A percentile compares a stretch with the other conserved stretches of the same genome.
These are phyloP conservation scores for Silurus glanis DNA, from an alignment of 2,113 vertebrate genomes.

Conservation along the genomic window DNA sequence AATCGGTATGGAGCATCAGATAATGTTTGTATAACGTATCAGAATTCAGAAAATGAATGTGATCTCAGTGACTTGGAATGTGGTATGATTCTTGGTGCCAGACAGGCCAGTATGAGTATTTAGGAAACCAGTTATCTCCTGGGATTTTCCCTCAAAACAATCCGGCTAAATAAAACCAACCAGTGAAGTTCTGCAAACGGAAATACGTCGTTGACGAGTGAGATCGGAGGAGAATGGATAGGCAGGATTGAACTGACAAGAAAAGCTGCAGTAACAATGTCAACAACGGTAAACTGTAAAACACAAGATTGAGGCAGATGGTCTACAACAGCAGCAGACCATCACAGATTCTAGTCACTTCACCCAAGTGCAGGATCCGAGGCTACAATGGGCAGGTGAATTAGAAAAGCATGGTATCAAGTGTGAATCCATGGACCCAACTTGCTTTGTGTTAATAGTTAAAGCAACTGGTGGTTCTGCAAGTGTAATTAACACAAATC, in stretches of 20 bases:
- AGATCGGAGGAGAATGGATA: too few species aligned
- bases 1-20: neutral
- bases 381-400: neutral
- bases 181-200: neutral
- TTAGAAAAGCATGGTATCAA: neutral
- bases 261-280: neutral
- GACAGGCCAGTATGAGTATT: too few species aligned
- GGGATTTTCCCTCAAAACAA: neutral
- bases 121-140: neutral
- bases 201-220: too few species aligned
- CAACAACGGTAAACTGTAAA: neutral
- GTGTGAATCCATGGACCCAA: neutral
- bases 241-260: neutral
- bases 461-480: neutral
- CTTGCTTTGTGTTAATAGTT: neutral
- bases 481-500: neutral
- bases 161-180: neutral
- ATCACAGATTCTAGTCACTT: neutral
- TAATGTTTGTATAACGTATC: too few species aligned
- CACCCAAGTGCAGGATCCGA: neutral
- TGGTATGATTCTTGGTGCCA: neutral
- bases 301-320: neutral
- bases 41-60: too few species aligned
- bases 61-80: neutral
- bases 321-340: neutral